Base-by-base conservation (phyloP, 1,140 invertebrate species). In the Euura lappo region DNA sequence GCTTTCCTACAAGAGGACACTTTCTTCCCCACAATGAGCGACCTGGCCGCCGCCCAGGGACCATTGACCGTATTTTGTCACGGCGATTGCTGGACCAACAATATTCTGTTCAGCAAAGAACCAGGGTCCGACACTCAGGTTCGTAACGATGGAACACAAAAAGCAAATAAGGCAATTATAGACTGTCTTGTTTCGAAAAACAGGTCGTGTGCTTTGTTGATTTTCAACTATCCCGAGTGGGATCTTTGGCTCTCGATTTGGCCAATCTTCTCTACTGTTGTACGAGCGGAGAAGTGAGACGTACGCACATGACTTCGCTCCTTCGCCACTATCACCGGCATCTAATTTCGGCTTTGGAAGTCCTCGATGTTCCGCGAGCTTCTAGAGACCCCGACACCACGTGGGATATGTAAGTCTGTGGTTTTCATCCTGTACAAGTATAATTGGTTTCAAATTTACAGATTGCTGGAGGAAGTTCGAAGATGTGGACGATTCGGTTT, bases 31-130 rank as follows among this genome's bases (percentile, higher is more conserved):
- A 90, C 89, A 1, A 94, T 94, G 92, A 89, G 92, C 64, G 87
- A 92, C 44, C 78, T 93, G 71, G 91, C 91, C 2, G 85, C 89
- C 2, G 86, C 90, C 0, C 86, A 89, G 74, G 92, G 92, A 28
- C 89, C 91, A 0, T 81, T 93, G 28, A 91, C 91, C 0, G 92
- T 93, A 4, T 91, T 94, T 71, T 91, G 91, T 72, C 93, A 94
- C 75, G 93, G 93, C 0, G 93, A 94, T 74, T 94, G 92, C 79
- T 94, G 93, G 93, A 93, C 92, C 0, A 94, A 94, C 75, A 94
- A 94, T 81, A 90, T 94, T 75, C 78, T 94, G 2, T 94, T 93
- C 78, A 86, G 88, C 68, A 91, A 89, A 11, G 79, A 87, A 46
- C 83, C 84, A 0, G 79, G 81, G 64, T 81, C 88, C 68, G 87